Conservation (phyloP, 2,113 vertebrate species). For the Nycticryphes semicollaris region DNA sequence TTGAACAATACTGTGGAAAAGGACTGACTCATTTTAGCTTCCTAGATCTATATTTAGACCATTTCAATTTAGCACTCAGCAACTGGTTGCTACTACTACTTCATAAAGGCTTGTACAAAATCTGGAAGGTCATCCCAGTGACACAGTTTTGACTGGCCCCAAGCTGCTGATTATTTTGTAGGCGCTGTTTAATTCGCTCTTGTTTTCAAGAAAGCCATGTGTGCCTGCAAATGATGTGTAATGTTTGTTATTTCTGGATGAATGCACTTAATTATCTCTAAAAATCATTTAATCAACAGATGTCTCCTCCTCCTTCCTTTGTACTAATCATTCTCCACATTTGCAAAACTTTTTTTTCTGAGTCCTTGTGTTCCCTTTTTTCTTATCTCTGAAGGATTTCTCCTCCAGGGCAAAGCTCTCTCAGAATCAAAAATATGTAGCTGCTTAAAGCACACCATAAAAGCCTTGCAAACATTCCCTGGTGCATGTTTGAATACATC, state of each 20-base stretch:
- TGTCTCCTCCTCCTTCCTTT: conserved; percentile 73
- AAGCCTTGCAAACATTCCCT: conserved; percentile 55
- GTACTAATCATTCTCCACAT: conserved; percentile 68
- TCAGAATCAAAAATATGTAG: conserved; percentile 46
- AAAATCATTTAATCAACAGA: conserved; percentile 79
- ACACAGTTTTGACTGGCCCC: conserved; percentile 38
- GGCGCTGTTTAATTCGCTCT: conserved; percentile 62
- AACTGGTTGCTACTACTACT: background rate
- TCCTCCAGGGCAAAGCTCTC: conserved; percentile 67
- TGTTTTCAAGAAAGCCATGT: conserved; percentile 71
- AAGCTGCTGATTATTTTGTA: conserved; percentile 66
- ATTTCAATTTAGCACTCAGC: background rate
- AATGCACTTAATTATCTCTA: conserved; percentile 80
- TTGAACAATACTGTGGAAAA: background rate
- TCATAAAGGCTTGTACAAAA: background rate
- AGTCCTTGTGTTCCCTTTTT: conserved; percentile 68
- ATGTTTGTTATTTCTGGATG: conserved; percentile 79
- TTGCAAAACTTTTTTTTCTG: conserved; percentile 7
- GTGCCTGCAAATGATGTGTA: conserved; percentile 70
- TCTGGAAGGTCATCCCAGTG: conserved; percentile 37
- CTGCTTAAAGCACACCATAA: conserved; percentile 56
- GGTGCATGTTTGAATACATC: conserved; percentile 40
- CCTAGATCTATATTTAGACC: background rate
- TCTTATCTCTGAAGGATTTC: conserved; percentile 67
- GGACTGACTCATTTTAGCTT: background rate